Percentiles rank a stretch among this genome's conserved stretches.
Conservation (phyloP, 2,113 vertebrate species). For the Dolichotis patagonum region DNA sequence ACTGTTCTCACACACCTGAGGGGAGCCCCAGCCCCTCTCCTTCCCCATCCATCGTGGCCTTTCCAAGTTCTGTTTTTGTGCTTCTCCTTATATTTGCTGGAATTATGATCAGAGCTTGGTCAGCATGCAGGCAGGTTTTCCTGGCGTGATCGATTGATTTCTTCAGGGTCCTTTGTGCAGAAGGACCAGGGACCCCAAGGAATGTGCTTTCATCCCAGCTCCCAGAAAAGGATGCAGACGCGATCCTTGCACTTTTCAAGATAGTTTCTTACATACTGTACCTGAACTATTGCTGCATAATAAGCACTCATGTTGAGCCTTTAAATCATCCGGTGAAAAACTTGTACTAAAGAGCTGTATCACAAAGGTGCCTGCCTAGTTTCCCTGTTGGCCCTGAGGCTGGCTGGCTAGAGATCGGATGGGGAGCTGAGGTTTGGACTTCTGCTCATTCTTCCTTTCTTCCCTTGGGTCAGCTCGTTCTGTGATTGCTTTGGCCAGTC, state of each 20-base stretch:
- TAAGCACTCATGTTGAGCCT: background rate
- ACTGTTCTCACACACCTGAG: background rate
- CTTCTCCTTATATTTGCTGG: background rate
- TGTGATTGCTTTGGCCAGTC: background rate
- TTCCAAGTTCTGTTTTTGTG: background rate
- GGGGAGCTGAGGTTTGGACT: background rate
- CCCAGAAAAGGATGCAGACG: background rate
- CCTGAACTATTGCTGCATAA: background rate
- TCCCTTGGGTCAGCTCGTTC: background rate
- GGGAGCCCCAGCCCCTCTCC: background rate
- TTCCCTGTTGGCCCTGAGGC: background rate
- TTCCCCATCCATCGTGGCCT: background rate
- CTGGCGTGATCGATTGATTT: background rate
- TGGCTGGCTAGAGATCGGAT: background rate
- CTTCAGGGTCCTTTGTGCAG: background rate
- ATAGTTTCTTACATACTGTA: background rate
- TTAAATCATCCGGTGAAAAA: background rate
- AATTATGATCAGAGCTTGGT: background rate
- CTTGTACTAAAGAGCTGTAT: background rate
- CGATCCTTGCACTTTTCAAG: background rate
- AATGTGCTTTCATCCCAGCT: background rate
- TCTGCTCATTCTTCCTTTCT: background rate
- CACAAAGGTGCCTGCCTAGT: background rate
- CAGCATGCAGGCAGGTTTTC: background rate
- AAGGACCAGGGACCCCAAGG: background rate